Base-by-base conservation (phyloP, 2,113 vertebrate species). In the Thamnophis sirtalis region DNA sequence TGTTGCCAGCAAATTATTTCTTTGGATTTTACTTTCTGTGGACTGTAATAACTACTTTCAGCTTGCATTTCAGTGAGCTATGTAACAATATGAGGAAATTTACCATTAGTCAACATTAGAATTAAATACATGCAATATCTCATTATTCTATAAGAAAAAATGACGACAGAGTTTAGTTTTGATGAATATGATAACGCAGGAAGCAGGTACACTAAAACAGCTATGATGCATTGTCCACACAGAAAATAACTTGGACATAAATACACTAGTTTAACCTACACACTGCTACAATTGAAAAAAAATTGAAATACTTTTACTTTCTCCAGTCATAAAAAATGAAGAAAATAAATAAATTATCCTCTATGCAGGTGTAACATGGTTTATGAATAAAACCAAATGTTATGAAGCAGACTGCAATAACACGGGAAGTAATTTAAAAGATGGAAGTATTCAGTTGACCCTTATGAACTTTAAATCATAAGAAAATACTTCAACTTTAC, bases 11-110 rank as follows among this genome's bases (percentile, higher is more conserved):
- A 98, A 54, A 99, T 94, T 80, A 99, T 97, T 96, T 99, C 99
- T 94, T 98, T 98, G 93, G 99, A 99, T 97, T 99, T 99, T 93
- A 99, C 98, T 96, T 99, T 99, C 96, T 99, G 99, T 91, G 99
- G 99, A 92, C 99, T 99, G 94, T 99, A 99, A 96, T 99, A 99
- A 98, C 99, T 99, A 97, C 98, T 99, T 96, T 99, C 99, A 51
- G 98, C 97, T 96, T 99, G 98, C 94, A 98, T 98, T 97, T 99
- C 99, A 60, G 99, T 99, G 89, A 99, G 97, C 99, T 99, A 95
- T 68, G 92, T 93, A 93, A 97, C 85, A 98, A 96, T 54, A 95
- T 58, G 91, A 97, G 53, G 97, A 97, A 97, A 95, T 87, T 91
- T 96, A 93, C 91, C 93, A 53, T 95, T 94, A 95, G 89, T 95